phyloP scores from a whole-genome alignment of 2,888 invertebrate genomes.

The Hyalella azteca region DNA sequence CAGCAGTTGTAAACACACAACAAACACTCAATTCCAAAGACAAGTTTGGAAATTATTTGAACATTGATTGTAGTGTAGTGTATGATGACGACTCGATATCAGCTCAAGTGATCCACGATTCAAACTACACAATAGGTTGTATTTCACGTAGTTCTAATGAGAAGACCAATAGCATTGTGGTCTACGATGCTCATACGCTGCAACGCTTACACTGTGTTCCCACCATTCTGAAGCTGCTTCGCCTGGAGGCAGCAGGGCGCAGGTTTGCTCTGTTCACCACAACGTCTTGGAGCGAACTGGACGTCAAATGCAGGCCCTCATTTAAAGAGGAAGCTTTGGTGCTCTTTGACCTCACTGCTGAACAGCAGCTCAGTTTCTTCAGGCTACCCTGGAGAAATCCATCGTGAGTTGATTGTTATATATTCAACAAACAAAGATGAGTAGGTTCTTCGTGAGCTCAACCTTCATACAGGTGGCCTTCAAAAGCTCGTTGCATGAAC shows the following conservation, averaged over 20 bases:
- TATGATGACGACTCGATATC: not conserved
- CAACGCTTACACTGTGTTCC: not conserved
- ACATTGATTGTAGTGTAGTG: not conserved
- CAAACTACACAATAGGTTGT: not conserved
- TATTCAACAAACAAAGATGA: too few relatives aligned
- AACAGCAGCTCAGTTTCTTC: not conserved
- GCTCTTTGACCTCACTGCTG: not conserved
- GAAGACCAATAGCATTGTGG: not conserved
- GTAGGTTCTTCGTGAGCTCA: too few relatives aligned
- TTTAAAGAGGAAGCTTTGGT: slow-evolving; percentile 25
- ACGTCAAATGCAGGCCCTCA: not conserved
- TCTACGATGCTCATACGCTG: not conserved
- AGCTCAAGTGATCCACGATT: not conserved
- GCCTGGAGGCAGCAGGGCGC: not conserved
- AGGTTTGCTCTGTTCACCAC: slow-evolving; percentile 23
- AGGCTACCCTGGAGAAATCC: not conserved
- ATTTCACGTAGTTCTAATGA: not conserved
- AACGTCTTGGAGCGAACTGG: not conserved
- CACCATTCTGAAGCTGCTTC: not conserved
- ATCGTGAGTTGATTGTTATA: not conserved
- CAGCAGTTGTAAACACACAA: not conserved
- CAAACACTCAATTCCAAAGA: not conserved
- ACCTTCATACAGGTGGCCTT: too few relatives aligned
- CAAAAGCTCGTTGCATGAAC: too few relatives aligned
- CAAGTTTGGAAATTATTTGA: not conserved